These are phyloP conservation scores for Anisognathus igniventris DNA, from an alignment of 2,797 vertebrate genomes.

Conservation along the genomic window DNA sequence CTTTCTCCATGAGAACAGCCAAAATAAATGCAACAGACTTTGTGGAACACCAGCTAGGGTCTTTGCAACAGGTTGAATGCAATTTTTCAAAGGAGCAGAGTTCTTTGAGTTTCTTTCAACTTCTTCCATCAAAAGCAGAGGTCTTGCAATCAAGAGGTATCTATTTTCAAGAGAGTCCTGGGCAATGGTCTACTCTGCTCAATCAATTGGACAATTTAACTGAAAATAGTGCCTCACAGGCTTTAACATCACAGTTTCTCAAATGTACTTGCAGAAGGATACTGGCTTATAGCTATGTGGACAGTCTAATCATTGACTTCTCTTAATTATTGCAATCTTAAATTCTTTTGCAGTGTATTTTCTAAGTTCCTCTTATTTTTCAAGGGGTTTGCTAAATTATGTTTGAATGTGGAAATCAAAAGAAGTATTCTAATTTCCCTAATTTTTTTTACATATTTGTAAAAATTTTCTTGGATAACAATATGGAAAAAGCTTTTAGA, in stretches of 20 bases:
- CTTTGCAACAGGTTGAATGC: not conserved
- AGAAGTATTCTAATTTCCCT: not conserved
- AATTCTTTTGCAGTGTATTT: not conserved
- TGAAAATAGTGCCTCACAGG: not conserved
- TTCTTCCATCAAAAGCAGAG: not conserved
- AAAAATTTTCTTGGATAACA: not conserved
- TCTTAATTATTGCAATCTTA: not conserved
- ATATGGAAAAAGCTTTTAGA: not conserved
- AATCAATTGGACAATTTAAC: not conserved
- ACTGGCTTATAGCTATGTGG: rapidly evolving
- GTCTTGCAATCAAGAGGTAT: not conserved
- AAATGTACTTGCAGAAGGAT: not conserved
- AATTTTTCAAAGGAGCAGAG: not conserved
- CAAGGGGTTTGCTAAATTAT: not conserved
- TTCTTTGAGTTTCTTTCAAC: not conserved
- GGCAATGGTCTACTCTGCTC: not conserved
- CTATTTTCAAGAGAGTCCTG: not conserved
- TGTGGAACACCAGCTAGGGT: not conserved
- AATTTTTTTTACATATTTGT: not conserved
- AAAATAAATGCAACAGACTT: not conserved
- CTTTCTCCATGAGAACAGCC: not conserved
- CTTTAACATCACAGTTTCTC: not conserved
- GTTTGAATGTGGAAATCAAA: not conserved
- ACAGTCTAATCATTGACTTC: not conserved
- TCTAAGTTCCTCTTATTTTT: not conserved